Percentiles rank a stretch among this genome's conserved stretches.
phyloP scores from a whole-genome alignment of 2,113 vertebrate species.

The Baryphthengus martii region DNA sequence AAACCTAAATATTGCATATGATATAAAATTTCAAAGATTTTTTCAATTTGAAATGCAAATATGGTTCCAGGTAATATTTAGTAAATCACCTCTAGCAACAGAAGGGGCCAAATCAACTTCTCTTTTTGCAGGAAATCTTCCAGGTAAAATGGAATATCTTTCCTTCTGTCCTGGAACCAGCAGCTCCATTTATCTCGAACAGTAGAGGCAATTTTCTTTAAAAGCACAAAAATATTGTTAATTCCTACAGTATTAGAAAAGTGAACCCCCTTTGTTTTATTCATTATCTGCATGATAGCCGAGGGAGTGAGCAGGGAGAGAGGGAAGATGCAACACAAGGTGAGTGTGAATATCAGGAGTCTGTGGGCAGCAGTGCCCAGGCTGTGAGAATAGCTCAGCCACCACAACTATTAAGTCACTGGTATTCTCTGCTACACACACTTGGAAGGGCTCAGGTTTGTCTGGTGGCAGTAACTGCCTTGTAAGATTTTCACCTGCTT shows the following conservation, averaged over 20 bases:
- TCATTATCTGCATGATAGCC: neutral
- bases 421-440: rapidly evolving
- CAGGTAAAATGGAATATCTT: neutral
- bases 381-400: neutral
- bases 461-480: neutral
- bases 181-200: neutral
- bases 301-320: rapidly evolving
- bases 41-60: neutral
- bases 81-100: neutral
- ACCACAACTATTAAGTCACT: no score
- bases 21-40: neutral
- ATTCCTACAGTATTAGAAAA: neutral
- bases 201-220: neutral
- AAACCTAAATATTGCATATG: neutral
- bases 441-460: neutral
- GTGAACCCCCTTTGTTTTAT: rapidly evolving
- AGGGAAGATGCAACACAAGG: neutral
- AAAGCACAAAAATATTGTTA: neutral
- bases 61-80: neutral
- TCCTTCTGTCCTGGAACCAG: neutral
- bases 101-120: neutral
- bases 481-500: neutral
- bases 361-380: neutral
- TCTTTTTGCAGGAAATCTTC: neutral
- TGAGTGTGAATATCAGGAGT: rapidly evolving